These are phyloP conservation scores for Gnathochromis pfefferi DNA, from an alignment of 2,113 vertebrate species.

Conservation along the genomic window DNA sequence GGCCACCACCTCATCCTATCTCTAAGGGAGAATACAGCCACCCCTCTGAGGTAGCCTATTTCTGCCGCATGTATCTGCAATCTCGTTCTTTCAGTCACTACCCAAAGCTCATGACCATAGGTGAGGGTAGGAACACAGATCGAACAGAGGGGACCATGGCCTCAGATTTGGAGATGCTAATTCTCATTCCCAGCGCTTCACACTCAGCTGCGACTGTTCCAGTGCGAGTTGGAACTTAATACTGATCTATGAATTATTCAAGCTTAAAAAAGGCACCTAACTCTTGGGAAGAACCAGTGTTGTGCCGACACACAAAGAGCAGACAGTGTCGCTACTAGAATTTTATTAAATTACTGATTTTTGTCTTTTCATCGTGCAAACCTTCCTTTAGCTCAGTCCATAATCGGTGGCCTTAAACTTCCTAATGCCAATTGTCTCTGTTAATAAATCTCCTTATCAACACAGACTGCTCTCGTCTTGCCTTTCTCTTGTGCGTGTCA, in stretches of 20 bases:
- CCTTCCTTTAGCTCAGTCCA: neutral
- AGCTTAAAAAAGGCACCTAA: neutral
- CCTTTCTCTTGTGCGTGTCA: neutral
- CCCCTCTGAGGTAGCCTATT: neutral
- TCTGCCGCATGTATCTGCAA: neutral
- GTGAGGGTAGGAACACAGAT: neutral
- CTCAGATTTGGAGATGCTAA: neutral
- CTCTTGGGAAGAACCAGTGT: neutral
- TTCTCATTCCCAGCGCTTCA: neutral
- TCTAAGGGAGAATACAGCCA: neutral
- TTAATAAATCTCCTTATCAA: neutral
- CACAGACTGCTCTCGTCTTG: neutral
- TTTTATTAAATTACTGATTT: neutral
- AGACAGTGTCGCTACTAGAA: neutral
- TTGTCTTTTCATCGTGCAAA: neutral
- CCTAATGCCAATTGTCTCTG: neutral
- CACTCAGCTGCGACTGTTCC: neutral
- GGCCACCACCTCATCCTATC: neutral
- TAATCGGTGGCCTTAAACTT: neutral
- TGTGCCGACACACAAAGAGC: neutral
- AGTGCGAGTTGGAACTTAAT: neutral
- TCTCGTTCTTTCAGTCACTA: neutral
- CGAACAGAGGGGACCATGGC: neutral
- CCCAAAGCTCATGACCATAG: neutral
- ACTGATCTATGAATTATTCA: neutral